These are phyloP conservation scores for Andrena dorsata DNA, from an alignment of 2,888 invertebrate species.

Conservation along the genomic window DNA sequence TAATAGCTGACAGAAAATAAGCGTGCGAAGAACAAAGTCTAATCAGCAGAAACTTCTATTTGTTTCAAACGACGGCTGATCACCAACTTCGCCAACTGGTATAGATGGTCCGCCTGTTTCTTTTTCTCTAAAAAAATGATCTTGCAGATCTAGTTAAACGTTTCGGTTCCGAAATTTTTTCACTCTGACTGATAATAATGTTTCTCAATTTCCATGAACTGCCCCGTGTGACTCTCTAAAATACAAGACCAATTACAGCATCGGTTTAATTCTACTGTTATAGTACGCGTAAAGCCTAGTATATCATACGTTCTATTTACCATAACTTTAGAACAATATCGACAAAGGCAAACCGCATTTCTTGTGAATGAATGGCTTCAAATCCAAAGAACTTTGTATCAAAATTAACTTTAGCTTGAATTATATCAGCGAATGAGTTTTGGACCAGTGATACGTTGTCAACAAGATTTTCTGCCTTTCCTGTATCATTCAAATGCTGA, in stretches of 20 bases:
- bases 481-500: background rate
- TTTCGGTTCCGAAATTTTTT: slow-evolving; percentile 34
- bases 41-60: slow-evolving; percentile 29
- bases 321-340: slow-evolving; percentile 71
- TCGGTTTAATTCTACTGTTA: background rate
- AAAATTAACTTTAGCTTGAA: slow-evolving; percentile 79
- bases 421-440: slow-evolving; percentile 73
- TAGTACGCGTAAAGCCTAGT: slow-evolving; percentile 1
- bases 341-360: slow-evolving; percentile 68
- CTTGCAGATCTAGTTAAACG: slow-evolving; percentile 45
- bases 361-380: slow-evolving; percentile 67
- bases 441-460: slow-evolving; percentile 35
- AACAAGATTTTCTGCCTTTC: slow-evolving; percentile 17
- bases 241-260: background rate
- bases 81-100: slow-evolving; percentile 20
- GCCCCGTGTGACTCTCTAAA: slow-evolving; percentile 21
- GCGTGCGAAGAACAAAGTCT: background rate
- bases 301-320: slow-evolving; percentile 30
- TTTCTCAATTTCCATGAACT: slow-evolving; percentile 30
- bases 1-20: background rate
- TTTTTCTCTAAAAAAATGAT: slow-evolving; percentile 33
- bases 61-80: slow-evolving; percentile 25
- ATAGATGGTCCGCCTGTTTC: slow-evolving; percentile 8
- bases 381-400: slow-evolving; percentile 79
- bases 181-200: slow-evolving; percentile 15